Evolutionary conservation across 1,140 invertebrate genomes (phyloP), one percentile per base, ranked within the genome.

Genomic region (Phthorimaea operculella): DNA sequence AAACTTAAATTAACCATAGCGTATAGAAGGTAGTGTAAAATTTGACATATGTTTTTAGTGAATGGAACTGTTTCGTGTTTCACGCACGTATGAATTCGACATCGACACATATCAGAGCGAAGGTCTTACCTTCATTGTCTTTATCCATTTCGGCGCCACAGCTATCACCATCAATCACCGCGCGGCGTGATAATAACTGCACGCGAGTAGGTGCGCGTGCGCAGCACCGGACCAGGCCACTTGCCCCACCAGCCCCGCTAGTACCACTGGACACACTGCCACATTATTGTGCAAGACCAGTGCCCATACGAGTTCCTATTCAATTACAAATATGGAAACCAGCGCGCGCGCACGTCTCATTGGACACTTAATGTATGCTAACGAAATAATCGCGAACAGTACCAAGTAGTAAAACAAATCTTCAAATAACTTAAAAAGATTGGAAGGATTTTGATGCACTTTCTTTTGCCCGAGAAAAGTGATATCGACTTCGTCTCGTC

Each of bases 281-380:
- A 47, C 72, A 85, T 82, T 79, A 79, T 72, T 75, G 73, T 78
- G 81, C 79, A 76, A 70, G 71, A 60, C 74, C 66, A 76, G 78
- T 81, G 72, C 75, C 66, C 48, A 18, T 33, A 18, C 48, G 18
- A 72, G 66, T 62, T 68, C 63, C 79, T 68, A 81, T 83, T 83
- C 79, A 79, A 83, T 83, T 83, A 76, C 81, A 76, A 71, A 83
- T 83, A 84, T 75, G 81, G 78, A 67, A 74, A 57, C 66, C 59
- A 68, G 63, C 74, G 72, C 67, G 71, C 74, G 72, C 72, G 75
- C 76, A 74, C 73, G 68, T 72, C 58, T 60, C 66, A 71, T 74
- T 75, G 69, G 66, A 66, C 70, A 62, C 63, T 70, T 65, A 68
- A 65, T 63, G 60, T 61, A 65, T 67, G 66, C 58, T 58, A 71